Evolutionary conservation across 2,113 vertebrate species (phyloP), one percentile per base, ranked within the genome.

Genomic region (Cricetomys ansorgei): DNA sequence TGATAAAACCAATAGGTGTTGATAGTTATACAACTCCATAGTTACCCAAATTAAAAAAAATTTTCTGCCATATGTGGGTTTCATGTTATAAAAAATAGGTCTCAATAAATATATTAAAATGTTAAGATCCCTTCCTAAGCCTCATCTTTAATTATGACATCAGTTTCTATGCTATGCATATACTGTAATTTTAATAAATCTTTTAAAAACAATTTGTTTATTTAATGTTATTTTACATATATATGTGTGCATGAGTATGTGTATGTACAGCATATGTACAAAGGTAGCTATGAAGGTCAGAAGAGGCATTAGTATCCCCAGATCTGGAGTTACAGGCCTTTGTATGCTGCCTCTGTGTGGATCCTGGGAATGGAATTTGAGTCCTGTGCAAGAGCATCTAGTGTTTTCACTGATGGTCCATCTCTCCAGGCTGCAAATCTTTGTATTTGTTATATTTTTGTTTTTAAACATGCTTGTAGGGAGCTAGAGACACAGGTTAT

Each of bases 381-480:
- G 27, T 31, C 40, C 43, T 64, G 25, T 43, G 57, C 40, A 43
- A 45, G n/a, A 64, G 15, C 16, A 45, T 31, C 15, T 27, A 84
- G 40, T 45, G 40, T 64, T 64, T 85, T 48, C 21, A 31, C 43
- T 34, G 40, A 27, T 65, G 29, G 65, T 12, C 43, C 16, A 17
- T 86, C 23, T 62, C n/a, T 2, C 55, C 13, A 29, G 25, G 12
- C 27, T 16, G 2, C 10, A 34, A 48, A 34, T 65, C 40, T 65
- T 45, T 64, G 48, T 55, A 86, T 91, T 55, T 57, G 21, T 91
- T 79, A 55, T 45, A 37, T 86, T 89, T 80, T 83, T 93, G 21
- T 57, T 96, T 94, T 69, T 72, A 94, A 91, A 40, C 94, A 84
- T 55, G 12, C 31, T 84, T 23, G 31, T 65, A 65, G 10, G 9